Conservation (phyloP, 2,888 invertebrate species). For the Augiades crinisus region DNA sequence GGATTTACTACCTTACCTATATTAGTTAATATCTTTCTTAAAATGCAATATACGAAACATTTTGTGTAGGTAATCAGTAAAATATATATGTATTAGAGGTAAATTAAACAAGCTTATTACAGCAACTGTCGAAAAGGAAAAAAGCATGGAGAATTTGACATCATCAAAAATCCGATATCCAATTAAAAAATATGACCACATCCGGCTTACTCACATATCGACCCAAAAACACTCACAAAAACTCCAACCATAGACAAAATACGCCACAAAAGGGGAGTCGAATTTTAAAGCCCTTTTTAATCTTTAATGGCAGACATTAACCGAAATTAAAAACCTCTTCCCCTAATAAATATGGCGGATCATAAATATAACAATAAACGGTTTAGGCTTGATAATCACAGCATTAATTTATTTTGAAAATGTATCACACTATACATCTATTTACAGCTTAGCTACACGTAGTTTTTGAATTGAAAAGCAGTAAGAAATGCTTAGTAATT, state of each 20-base stretch:
- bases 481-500: too few relatives aligned
- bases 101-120: too few relatives aligned
- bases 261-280: slow-evolving; percentile 38
- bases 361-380: slow-evolving; percentile 40
- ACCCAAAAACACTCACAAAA: slow-evolving; percentile 29
- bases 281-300: slow-evolving; percentile 33
- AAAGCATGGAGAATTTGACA: slow-evolving; percentile 16
- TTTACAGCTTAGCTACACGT: too few relatives aligned
- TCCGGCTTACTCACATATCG: slow-evolving; percentile 37
- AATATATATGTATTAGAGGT: too few relatives aligned
- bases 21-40: too few relatives aligned
- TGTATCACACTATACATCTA: too few relatives aligned
- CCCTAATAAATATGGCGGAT: slow-evolving; percentile 37
- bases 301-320: slow-evolving; percentile 38
- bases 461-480: too few relatives aligned
- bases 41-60: too few relatives aligned
- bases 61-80: too few relatives aligned
- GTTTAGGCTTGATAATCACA: slow-evolving; percentile 26
- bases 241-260: slow-evolving; percentile 30
- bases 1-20: too few relatives aligned
- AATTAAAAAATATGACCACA: slow-evolving; percentile 34
- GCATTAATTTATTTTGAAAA: slow-evolving; percentile 9
- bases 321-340: slow-evolving; percentile 44
- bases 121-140: slow-evolving; percentile 21
- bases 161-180: slow-evolving; percentile 20